Evolutionary conservation across 2,113 vertebrate genomes (phyloP).

Genomic region (Perognathus longimembris): DNA sequence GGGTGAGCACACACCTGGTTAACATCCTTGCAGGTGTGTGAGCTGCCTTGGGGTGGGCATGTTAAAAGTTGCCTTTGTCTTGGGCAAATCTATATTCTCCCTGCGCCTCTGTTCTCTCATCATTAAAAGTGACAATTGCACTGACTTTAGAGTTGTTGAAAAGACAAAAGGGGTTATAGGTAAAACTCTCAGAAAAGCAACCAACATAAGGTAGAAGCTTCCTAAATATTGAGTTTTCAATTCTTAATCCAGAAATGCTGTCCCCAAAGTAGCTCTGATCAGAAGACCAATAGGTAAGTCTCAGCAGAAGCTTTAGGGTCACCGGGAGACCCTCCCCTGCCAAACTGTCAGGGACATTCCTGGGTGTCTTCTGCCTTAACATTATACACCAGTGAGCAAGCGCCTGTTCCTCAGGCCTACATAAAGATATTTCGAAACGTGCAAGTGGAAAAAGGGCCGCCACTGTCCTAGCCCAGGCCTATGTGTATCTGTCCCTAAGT

Average conservation of each 20-base stretch:
- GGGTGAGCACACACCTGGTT: background rate
- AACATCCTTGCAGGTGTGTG: background rate
- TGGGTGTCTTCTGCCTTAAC: background rate
- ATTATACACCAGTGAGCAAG: too few relatives aligned
- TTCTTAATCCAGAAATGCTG: background rate
- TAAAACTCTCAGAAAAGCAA: conserved; percentile 9
- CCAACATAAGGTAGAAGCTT: background rate
- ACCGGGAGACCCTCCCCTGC: background rate
- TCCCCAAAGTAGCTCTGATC: background rate
- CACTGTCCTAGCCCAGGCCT: too few relatives aligned
- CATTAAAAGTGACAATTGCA: background rate
- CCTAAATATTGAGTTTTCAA: background rate
- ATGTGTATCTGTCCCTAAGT: too few relatives aligned
- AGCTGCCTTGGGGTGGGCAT: background rate
- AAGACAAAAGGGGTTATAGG: background rate
- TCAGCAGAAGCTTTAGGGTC: background rate
- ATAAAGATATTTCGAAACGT: background rate
- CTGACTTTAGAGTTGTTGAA: background rate
- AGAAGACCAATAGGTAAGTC: background rate
- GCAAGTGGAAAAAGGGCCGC: too few relatives aligned
- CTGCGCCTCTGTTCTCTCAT: background rate
- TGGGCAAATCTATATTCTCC: background rate
- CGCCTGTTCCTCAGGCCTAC: background rate
- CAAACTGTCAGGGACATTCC: background rate
- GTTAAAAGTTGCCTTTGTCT: background rate